phyloP scores from a whole-genome alignment of 2,113 vertebrate genomes.

The Stegostoma tigrinum region DNA sequence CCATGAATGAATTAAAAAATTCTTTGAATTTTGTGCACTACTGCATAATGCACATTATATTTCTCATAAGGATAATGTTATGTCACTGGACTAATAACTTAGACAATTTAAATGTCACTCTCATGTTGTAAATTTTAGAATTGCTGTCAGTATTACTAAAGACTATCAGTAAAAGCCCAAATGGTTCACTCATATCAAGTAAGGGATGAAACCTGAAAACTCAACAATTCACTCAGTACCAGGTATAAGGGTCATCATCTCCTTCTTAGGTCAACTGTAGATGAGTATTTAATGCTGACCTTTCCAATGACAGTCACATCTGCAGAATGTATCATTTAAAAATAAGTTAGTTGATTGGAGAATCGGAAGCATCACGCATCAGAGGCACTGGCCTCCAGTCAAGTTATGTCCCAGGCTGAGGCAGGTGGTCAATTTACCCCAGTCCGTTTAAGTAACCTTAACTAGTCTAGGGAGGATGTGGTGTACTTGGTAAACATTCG shows the following conservation, averaged over 20 bases:
- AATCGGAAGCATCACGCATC: neutral
- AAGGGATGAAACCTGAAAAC: neutral
- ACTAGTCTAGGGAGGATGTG: neutral
- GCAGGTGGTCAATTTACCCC: neutral
- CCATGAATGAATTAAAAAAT: neutral
- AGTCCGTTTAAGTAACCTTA: neutral
- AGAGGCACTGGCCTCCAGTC: neutral
- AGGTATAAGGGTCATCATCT: neutral
- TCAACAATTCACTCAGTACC: neutral
- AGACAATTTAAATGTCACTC: neutral
- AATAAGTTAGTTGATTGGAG: neutral
- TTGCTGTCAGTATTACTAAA: neutral
- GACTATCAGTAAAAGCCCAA: neutral
- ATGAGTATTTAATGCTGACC: neutral
- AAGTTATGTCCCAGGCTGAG: neutral
- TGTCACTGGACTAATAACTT: neutral
- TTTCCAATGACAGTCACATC: neutral
- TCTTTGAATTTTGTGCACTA: neutral
- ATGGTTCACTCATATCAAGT: neutral
- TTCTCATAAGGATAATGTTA: neutral
- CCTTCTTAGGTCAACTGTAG: neutral
- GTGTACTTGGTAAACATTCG: neutral
- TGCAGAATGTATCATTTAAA: neutral
- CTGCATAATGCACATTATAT: neutral
- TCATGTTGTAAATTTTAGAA: neutral